Conservation (phyloP, 2,797 vertebrate genomes). For the Dendrocincla fuliginosa region DNA sequence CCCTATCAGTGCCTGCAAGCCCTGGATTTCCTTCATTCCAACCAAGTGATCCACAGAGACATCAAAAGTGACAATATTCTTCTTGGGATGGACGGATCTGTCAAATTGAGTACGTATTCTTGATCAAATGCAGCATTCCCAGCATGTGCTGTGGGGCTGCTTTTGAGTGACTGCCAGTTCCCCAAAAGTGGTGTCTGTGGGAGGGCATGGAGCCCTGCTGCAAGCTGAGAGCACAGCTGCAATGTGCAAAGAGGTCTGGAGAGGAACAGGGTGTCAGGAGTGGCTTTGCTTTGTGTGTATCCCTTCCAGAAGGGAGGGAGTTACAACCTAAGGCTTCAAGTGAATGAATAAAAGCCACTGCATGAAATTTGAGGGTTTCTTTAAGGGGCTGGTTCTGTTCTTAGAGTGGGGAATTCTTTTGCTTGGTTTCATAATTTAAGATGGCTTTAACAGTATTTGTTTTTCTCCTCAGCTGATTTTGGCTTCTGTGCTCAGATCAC, state of each 20-base stretch:
- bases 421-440: neutral
- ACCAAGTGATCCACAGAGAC: conserved; percentile 98
- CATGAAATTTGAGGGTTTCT: neutral
- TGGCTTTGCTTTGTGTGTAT: neutral
- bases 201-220: neutral
- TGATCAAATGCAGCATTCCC: neutral
- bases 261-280: neutral
- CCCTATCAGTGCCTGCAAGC: conserved; percentile 92
- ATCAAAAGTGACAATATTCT: conserved; percentile 99
- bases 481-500: conserved; percentile 93
- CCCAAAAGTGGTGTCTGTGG: neutral
- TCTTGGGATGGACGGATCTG: conserved; percentile 96
- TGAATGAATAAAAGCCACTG: neutral
- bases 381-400: neutral
- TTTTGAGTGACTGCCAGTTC: neutral
- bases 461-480: conserved; percentile 84
- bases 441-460: conserved; percentile 18
- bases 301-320: neutral
- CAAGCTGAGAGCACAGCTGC: neutral
- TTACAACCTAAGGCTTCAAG: neutral
- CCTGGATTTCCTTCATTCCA: conserved; percentile 96
- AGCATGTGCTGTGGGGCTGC: neutral
- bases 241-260: neutral
- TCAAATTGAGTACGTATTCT: conserved; percentile 91
- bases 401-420: neutral